These are phyloP conservation scores for Brachionus paranguensis DNA, from an alignment of 1,140 invertebrate genomes.

Conservation along the genomic window DNA sequence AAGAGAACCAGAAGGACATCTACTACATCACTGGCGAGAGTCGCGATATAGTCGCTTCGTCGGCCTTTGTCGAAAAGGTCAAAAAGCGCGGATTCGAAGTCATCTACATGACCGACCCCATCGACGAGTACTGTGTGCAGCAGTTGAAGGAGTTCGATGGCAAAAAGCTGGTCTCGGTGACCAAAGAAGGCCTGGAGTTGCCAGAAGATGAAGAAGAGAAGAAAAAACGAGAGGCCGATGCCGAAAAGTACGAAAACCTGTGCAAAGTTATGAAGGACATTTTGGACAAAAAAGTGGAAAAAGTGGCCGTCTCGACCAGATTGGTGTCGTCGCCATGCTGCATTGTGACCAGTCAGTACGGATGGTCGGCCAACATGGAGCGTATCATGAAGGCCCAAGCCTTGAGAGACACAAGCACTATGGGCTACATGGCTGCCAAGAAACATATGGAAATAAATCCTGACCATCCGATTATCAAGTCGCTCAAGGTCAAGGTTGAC, in stretches of 20 bases:
- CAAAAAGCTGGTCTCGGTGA: constrained; percentile 88
- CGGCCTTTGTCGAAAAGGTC: constrained; percentile 91
- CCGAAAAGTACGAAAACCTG: constrained; percentile 64
- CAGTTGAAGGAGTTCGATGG: constrained; percentile 96
- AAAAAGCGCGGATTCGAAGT: constrained; percentile 95
- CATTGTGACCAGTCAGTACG: constrained; percentile 95
- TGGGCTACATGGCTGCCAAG: constrained; percentile 87
- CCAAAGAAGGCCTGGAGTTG: constrained; percentile 92
- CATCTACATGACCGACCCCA: constrained; percentile 97
- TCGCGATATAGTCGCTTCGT: constrained; percentile 86
- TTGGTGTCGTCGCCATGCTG: constrained; percentile 94
- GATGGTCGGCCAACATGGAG: constrained; percentile 99
- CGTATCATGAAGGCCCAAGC: constrained; percentile 98
- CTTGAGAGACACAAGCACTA: constrained; percentile 83
- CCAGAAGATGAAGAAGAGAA: constrained; percentile 81
- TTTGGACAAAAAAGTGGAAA: constrained; percentile 93
- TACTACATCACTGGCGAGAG: constrained; percentile 97
- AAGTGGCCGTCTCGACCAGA: constrained; percentile 82
- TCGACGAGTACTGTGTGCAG: constrained; percentile 97
- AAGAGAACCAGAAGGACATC: constrained; percentile 93
- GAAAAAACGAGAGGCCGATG: constrained; percentile 77
- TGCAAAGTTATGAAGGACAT: constrained; percentile 99
- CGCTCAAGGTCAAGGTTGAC: constrained; percentile 78
- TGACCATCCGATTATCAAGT: constrained; percentile 90
- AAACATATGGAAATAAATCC: constrained; percentile 75